Evolutionary conservation across 1,140 invertebrate species (phyloP), one percentile per base, ranked within the genome.

Genomic region (Orius laevigatus): DNA sequence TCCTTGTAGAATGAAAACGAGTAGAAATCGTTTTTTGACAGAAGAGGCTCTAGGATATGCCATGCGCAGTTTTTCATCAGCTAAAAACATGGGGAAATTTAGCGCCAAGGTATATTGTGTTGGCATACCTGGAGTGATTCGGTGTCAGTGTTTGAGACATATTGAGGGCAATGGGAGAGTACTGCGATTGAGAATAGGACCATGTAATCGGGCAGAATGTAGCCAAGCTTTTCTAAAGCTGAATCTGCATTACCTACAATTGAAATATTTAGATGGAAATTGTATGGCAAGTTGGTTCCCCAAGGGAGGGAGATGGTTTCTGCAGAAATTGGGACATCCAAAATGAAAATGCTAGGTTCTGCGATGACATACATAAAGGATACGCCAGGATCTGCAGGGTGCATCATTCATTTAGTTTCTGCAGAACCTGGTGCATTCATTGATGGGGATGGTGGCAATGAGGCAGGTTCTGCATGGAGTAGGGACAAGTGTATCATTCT

Each of bases 1-100:
- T 80, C 81, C 73, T 92, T 90, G 62, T 94, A 95, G 68, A 96
- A 96, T n/a, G 84, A 79, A 65, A 87, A 92, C 60, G 85, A 93
- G 64, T 93, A 95, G 58, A 83, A 84, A 58, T 96, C 91, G 58
- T 87, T 92, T 62, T 89, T 89, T 0, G 76, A 80, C 51, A 95
- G 89, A 2, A 96, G 70, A 5, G 91, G 89, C 63, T 97, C 93
- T 54, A 97, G 66, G 40, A 96, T 78, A 60, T 94, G 93, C 79
- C 85, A 91, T 8, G 97, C 66, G 65, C 91, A 95, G 57, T 83
- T 75, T 57, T 82, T 79, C 53, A 88, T 75, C 25, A 74, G 67
- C 43, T 45, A 20, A n/a, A 45, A 33, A 25, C 2, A 38, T 10
- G n/a, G 15, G 36, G 3, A 3, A 38, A 16, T 38, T 38, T 38